Base-by-base conservation (phyloP, 2,113 vertebrate genomes). In the Pagrus major region DNA sequence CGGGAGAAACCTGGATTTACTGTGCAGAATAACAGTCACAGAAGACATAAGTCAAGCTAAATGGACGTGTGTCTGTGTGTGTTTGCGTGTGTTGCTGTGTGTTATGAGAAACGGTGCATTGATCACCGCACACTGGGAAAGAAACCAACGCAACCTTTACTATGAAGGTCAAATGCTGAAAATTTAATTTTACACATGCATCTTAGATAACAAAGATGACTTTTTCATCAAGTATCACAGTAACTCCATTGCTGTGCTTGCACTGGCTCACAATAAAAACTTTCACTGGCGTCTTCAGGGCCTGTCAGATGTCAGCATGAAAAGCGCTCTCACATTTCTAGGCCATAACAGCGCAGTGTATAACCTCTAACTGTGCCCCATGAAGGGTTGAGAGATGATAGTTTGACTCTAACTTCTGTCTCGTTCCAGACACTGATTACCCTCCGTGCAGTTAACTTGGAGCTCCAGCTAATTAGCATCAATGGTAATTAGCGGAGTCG, bases 401-500 rank as follows among this genome's bases (percentile, higher is more conserved):
- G 89, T 89, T 93, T 84, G 87, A 90, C 80, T 90, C 83, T 29
- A 92, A 94, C 91, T 93, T 91, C 89, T 91, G 84, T 88, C 81
- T 91, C 73, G 80, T 91, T 89, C 80, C 87, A 88, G 89, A 91
- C 88, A 85, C 89, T 91, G 90, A 93, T 93, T 91, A 89, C 88
- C 86, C 91, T 92, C 87, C 69, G 70, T 82, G 89, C 93, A 92
- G 88, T 93, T 93, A 93, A 94, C 90, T 90, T 78, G 77, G 88
- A 93, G 88, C 89, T 71, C 71, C 81, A 90, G 89, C 90, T 94
- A 93, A 94, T 94, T 93, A 93, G 91, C 90, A 91, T 89, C 88
- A 81, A 78, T 91, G 88, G 88, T 93, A 94, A 94, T 94, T 94
- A 94, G 92, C 76, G 16, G 83, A 89, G 92, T 93, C 92, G 88